phyloP scores from a whole-genome alignment of 2,888 invertebrate species.

The Hypolimnas misippus region DNA sequence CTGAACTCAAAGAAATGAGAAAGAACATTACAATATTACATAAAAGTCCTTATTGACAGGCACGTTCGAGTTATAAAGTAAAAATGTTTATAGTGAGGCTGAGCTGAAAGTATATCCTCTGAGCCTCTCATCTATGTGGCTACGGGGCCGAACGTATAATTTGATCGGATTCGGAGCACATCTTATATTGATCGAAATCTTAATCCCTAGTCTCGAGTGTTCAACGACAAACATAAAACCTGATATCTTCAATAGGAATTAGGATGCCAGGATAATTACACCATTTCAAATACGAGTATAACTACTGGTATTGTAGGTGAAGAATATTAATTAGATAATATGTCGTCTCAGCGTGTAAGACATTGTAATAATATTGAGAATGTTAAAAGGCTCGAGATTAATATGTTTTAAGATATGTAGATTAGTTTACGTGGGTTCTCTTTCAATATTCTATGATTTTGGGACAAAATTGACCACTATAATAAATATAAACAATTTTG shows the following conservation, averaged over 20 bases:
- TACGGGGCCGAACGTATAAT: constrained; percentile 34
- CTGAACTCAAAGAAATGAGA: constrained; percentile 7
- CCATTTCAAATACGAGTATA: neutral
- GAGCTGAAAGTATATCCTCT: constrained; percentile 24
- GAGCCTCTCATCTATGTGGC: constrained; percentile 32
- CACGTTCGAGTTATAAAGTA: constrained; percentile 27
- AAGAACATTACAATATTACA: constrained; percentile 8
- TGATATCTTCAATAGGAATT: constrained; percentile 12
- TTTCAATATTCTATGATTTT: too few relatives aligned
- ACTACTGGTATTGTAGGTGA: neutral
- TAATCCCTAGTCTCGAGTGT: constrained; percentile 26
- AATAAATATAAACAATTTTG: too few relatives aligned
- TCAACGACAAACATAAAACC: constrained; percentile 15
- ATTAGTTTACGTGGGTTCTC: too few relatives aligned
- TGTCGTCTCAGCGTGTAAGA: neutral
- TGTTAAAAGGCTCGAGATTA: too few relatives aligned
- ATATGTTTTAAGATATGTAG: too few relatives aligned
- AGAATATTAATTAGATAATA: neutral
- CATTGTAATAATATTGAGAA: too few relatives aligned
- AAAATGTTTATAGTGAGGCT: constrained; percentile 28
- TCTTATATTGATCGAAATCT: constrained; percentile 35
- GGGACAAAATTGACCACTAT: too few relatives aligned
- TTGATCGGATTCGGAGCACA: constrained; percentile 38
- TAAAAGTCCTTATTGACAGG: constrained; percentile 7
- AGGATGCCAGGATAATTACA: neutral